Conservation (phyloP, 1,140 invertebrate species). For the Hycleus phaleratus region DNA sequence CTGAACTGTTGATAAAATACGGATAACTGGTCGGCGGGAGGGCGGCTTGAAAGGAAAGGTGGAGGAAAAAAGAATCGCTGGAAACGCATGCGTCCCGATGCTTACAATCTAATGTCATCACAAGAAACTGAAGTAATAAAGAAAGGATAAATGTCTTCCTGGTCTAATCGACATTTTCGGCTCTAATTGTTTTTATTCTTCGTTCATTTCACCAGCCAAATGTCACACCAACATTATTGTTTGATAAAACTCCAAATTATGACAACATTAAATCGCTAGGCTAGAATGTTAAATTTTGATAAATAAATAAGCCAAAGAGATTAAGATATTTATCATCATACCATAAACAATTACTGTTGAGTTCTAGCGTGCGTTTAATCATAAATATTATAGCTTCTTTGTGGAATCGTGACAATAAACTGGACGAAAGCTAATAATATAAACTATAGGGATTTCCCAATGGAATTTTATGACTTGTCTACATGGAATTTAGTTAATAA, state of each 20-base stretch:
- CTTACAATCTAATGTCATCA: neutral
- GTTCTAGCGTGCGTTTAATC: too few species aligned
- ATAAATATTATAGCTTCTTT: too few species aligned
- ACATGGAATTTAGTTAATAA: too few species aligned
- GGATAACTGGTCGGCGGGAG: neutral
- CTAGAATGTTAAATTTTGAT: neutral
- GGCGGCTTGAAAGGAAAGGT: slow-evolving; percentile 6
- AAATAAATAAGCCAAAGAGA: neutral
- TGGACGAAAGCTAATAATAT: too few species aligned
- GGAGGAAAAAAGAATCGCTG: too few species aligned
- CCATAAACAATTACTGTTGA: too few species aligned
- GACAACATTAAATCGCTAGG: neutral
- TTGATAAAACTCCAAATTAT: neutral
- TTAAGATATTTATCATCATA: too few species aligned
- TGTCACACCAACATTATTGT: neutral
- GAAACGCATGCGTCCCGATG: slow-evolving; percentile 5
- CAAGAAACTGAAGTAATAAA: slow-evolving; percentile 21
- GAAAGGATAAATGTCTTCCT: slow-evolving; percentile 10
- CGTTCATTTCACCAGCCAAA: neutral
- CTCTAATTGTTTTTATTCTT: slow-evolving; percentile 10
- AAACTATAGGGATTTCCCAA: too few species aligned
- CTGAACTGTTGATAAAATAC: neutral
- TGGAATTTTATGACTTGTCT: too few species aligned
- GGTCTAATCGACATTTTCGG: slow-evolving; percentile 7
- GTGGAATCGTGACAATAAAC: too few species aligned